phyloP scores from a whole-genome alignment of 2,888 invertebrate species.

The Catocala nupta region DNA sequence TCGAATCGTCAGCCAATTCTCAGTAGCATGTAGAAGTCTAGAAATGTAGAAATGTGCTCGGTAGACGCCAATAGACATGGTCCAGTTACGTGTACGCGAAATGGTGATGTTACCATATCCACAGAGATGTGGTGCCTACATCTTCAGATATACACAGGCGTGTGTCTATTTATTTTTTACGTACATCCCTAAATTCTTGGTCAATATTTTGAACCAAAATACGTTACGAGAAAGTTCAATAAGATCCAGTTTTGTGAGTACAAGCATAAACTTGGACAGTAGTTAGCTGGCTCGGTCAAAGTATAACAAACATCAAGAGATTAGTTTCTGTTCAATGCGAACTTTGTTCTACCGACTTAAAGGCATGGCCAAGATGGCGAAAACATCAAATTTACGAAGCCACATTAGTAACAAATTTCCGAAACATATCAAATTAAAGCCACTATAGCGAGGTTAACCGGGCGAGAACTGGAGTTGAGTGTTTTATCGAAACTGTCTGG shows the following conservation, averaged over 20 bases:
- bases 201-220: background rate
- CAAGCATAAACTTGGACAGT: background rate
- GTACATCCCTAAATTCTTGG: too few relatives aligned
- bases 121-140: too few relatives aligned
- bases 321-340: slow-evolving; percentile 18
- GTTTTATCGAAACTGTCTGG: slow-evolving; percentile 13
- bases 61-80: too few relatives aligned
- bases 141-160: too few relatives aligned
- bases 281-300: slow-evolving; percentile 1
- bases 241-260: background rate
- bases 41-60: too few relatives aligned
- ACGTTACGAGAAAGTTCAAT: background rate
- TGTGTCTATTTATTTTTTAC: too few relatives aligned
- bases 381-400: slow-evolving; percentile 16
- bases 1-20: too few relatives aligned
- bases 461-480: background rate
- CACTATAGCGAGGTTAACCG: slow-evolving; percentile 7
- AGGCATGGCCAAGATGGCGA: slow-evolving; percentile 4
- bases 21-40: too few relatives aligned
- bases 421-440: slow-evolving; percentile 19
- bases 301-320: slow-evolving; percentile 14
- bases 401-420: slow-evolving; percentile 13
- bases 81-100: too few relatives aligned
- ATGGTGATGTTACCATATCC: too few relatives aligned
- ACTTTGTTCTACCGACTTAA: slow-evolving; percentile 11